phyloP scores from a whole-genome alignment of 2,888 invertebrate genomes.

The Melanostoma mellinum region DNA sequence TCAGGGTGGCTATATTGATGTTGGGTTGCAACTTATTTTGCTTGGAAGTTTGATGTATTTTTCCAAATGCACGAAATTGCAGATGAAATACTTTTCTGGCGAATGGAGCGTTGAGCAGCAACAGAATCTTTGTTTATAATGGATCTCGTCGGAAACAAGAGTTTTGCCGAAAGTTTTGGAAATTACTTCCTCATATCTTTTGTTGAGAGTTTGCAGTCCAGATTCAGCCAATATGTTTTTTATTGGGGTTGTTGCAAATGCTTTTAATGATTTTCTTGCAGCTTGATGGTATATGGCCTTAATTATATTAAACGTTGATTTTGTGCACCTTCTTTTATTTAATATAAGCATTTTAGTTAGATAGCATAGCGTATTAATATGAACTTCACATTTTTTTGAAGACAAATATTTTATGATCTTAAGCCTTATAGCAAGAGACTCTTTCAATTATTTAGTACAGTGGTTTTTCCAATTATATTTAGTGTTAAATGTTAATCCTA shows the following conservation, averaged over 20 bases:
- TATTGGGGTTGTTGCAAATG: constrained; percentile 1
- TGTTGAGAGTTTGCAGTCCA: neutral
- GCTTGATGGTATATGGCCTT: constrained; percentile 3
- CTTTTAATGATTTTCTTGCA: neutral
- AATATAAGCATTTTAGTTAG: constrained; percentile 16
- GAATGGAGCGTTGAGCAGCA: neutral
- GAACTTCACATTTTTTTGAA: constrained; percentile 16
- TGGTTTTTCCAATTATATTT: constrained; percentile 12
- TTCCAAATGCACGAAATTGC: neutral
- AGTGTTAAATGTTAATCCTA: constrained; percentile 4
- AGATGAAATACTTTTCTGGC: neutral
- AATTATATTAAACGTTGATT: too few relatives aligned
- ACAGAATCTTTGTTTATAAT: neutral
- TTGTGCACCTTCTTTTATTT: too few relatives aligned
- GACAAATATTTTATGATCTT: constrained; percentile 20
- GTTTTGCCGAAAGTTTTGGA: neutral
- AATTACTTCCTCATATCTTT: constrained; percentile 1
- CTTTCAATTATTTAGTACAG: neutral
- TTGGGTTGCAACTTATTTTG: neutral
- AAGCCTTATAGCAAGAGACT: constrained; percentile 8
- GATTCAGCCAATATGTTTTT: constrained; percentile 17
- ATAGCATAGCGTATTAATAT: constrained; percentile 17
- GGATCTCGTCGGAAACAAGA: constrained; percentile 1
- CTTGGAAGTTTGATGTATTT: neutral
- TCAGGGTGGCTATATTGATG: neutral